Base-by-base conservation (phyloP, 2,888 invertebrate genomes). In the Pristionchus mayeri region DNA sequence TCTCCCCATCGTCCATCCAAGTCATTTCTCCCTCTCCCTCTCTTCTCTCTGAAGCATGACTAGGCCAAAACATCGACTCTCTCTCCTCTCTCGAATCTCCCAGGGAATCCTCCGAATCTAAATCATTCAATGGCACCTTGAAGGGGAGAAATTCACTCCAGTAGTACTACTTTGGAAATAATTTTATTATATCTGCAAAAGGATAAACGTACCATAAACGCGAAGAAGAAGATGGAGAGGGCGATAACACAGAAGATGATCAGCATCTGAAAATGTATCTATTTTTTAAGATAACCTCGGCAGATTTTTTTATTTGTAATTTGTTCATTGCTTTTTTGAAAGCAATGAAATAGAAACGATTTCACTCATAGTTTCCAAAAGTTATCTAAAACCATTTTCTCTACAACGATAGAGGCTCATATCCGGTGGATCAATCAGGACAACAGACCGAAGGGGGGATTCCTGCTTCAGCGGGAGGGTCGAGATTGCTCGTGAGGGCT, bases 221-320 rank as follows among this genome's bases (percentile, higher is more conserved):
- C 60, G 60, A 82, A 60, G 81, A 82, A 60, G 81, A 82, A 82
- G 27, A 34, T 18, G 37, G 63, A 21, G 63, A 82, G 63, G 21
- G 63, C 63, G 81, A 82, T 18, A 18, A 63, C 63, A 16, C 81
- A 60, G n/a, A 63, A 27, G 30, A 82, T 63, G n/a, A 63, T 44
- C 21, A 82, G 16, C 81, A 82, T 82, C 81, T 80, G 57, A 18
- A 37, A 44, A 40, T n/a, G 11, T 71, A 71, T 44, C 44, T 71
- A 44, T 3, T 67, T 34, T 63, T 63, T 54, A 54, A 54, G 21
- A 34, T 63, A 34, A 63, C n/a, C n/a, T n/a, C n/a, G n/a, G n/a
- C n/a, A n/a, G n/a, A n/a, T n/a, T n/a, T n/a, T n/a, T n/a, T 67
- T 67, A 67, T 37, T 40, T 2, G 18, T 40, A 71, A 21, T 67